Conservation (phyloP, 2,113 vertebrate species). For the Edolisoma coerulescens region DNA sequence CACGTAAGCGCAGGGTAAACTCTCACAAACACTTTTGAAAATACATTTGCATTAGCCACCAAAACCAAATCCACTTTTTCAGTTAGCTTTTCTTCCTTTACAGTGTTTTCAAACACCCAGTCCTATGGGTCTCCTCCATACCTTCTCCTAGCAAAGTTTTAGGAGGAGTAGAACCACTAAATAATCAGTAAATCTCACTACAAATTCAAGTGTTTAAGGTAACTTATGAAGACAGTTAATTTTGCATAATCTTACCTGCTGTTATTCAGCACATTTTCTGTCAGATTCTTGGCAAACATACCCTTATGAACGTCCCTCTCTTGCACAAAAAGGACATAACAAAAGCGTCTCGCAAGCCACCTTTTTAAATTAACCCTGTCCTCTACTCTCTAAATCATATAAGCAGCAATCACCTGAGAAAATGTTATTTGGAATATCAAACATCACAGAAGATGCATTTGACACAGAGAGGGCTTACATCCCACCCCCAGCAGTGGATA, state of each 20-base stretch:
- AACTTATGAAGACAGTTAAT: neutral
- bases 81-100: neutral
- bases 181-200: neutral
- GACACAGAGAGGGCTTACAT: neutral
- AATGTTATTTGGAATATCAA: neutral
- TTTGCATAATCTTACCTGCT: constrained; percentile 75
- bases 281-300: constrained; percentile 91
- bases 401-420: neutral
- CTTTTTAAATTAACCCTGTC: neutral
- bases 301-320: constrained; percentile 91
- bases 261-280: constrained; percentile 91
- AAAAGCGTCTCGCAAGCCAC: constrained; percentile 93
- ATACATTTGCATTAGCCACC: neutral
- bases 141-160: neutral
- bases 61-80: neutral
- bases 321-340: constrained; percentile 92
- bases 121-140: neutral
- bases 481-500: neutral
- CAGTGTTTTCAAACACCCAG: neutral
- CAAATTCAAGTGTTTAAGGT: neutral
- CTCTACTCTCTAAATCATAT: neutral
- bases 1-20: neutral
- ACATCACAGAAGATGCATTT: neutral
- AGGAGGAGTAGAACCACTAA: neutral
- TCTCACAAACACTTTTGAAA: neutral